Evolutionary conservation across 2,113 vertebrate species (phyloP).

Genomic region (Menura novaehollandiae): DNA sequence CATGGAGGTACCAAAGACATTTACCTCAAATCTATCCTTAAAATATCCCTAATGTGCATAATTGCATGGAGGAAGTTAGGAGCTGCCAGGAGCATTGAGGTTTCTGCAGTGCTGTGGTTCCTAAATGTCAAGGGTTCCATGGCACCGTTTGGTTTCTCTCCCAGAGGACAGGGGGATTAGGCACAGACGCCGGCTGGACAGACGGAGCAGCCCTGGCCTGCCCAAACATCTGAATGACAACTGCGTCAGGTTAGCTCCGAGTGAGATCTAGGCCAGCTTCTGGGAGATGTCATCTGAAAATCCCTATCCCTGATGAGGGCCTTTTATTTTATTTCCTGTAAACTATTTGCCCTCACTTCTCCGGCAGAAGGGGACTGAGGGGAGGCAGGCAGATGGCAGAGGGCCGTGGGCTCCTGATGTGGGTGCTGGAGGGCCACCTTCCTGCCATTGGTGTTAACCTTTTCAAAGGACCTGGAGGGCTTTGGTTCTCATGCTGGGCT

Average conservation of each 20-base stretch:
- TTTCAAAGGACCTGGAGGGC: not conserved
- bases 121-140: not conserved
- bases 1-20: not conserved
- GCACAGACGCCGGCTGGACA: not conserved
- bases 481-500: not conserved
- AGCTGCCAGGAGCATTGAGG: not conserved
- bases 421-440: not conserved
- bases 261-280: not conserved
- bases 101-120: not conserved
- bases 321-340: not conserved
- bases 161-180: not conserved
- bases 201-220: not conserved
- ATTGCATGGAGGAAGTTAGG: not conserved
- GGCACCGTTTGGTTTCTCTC: not conserved
- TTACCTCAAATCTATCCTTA: not conserved
- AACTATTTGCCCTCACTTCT: not conserved
- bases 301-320: not conserved
- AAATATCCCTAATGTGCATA: not conserved
- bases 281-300: not conserved
- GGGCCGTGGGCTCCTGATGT: not conserved
- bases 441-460: not conserved
- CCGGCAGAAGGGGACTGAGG: rapidly evolving
- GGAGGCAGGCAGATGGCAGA: not conserved
- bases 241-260: not conserved
- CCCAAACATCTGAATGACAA: not conserved